Conservation (phyloP, 1,140 invertebrate genomes). For the Formica exsecta region DNA sequence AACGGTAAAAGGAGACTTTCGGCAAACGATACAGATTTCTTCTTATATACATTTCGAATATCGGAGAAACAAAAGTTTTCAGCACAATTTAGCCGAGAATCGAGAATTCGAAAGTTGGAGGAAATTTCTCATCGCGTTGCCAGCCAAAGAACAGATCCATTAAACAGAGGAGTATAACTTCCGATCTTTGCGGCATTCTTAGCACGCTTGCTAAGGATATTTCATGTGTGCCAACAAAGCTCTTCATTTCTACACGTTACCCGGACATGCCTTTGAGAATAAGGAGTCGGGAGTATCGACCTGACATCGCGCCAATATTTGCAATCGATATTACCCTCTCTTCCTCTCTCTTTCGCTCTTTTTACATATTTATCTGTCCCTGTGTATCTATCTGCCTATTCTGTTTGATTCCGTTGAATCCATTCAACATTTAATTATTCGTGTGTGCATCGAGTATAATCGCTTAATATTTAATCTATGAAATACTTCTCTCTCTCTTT, state of each 20-base stretch:
- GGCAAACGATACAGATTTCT: constrained; percentile 24
- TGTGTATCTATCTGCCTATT: not conserved
- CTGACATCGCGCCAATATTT: constrained; percentile 44
- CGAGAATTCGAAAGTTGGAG: constrained; percentile 9
- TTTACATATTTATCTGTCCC: not conserved
- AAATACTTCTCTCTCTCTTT: not conserved
- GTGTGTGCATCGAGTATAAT: not conserved
- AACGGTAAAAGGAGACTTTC: not conserved
- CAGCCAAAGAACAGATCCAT: constrained; percentile 48
- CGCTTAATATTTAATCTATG: constrained; percentile 34
- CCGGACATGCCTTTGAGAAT: constrained; percentile 42
- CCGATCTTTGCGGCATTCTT: constrained; percentile 46
- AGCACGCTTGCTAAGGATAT: constrained; percentile 54
- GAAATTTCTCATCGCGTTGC: constrained; percentile 53
- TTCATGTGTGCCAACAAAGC: constrained; percentile 50
- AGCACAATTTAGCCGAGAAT: constrained; percentile 27
- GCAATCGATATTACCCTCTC: constrained; percentile 17
- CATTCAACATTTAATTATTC: constrained; percentile 28
- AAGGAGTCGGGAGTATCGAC: constrained; percentile 47
- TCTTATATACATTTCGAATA: not conserved
- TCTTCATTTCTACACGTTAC: constrained; percentile 44
- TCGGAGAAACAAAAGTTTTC: constrained; percentile 24
- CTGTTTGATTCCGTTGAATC: constrained; percentile 22
- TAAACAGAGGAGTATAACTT: constrained; percentile 53
- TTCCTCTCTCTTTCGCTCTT: not conserved